Evolutionary conservation across 1,140 invertebrate species (phyloP).

Genomic region (Apocrypta bakeri): DNA sequence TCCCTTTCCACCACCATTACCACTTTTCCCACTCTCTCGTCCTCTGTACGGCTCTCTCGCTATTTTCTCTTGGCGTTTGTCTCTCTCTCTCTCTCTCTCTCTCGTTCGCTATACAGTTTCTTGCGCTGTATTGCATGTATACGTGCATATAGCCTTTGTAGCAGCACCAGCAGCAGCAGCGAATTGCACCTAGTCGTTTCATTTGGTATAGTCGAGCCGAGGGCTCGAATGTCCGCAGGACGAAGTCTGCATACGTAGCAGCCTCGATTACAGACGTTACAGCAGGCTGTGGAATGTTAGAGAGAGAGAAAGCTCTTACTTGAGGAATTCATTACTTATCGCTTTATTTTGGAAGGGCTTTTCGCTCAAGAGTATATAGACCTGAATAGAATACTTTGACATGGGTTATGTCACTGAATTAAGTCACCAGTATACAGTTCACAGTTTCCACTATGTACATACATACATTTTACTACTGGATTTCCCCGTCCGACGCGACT

Average conservation of each 20-base stretch:
- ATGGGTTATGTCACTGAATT: too few relatives aligned
- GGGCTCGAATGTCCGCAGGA: background rate
- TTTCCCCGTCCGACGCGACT: background rate
- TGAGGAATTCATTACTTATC: background rate
- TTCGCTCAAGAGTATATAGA: background rate
- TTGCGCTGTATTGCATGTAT: background rate
- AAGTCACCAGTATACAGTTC: background rate
- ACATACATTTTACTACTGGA: too few relatives aligned
- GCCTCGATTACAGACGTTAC: background rate
- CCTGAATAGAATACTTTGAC: background rate
- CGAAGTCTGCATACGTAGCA: background rate
- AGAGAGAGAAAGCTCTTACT: background rate
- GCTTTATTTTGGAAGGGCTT: background rate
- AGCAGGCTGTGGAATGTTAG: background rate
- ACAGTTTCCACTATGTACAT: background rate
- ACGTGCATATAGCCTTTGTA: background rate
- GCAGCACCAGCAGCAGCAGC: too few relatives aligned
- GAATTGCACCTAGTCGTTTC: background rate
- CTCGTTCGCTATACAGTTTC: slow-evolving; percentile 4
- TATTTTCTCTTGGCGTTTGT: slow-evolving; percentile 47
- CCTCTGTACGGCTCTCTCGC: too few relatives aligned
- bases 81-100: slow-evolving; percentile 54
- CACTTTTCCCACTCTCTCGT: slow-evolving; percentile 50
- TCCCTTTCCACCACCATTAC: slow-evolving; percentile 35
- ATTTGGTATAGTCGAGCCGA: background rate